phyloP scores from a whole-genome alignment of 2,888 invertebrate genomes.

The Myathropa florea region DNA sequence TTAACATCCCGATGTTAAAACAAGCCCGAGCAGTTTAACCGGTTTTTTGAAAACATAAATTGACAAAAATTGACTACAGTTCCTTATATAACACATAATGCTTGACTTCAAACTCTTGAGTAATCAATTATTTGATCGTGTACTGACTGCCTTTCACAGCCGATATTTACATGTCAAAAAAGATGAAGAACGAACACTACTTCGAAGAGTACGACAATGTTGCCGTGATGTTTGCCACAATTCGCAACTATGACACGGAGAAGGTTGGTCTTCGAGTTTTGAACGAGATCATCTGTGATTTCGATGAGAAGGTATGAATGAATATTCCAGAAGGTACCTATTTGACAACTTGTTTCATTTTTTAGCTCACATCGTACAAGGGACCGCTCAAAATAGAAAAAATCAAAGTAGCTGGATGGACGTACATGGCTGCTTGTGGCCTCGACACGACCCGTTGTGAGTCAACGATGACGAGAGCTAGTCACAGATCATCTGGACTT shows the following conservation, averaged over 20 bases:
- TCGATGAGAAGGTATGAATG: constrained; percentile 87
- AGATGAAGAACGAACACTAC: constrained; percentile 88
- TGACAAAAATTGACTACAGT: too few relatives aligned
- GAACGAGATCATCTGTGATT: constrained; percentile 95
- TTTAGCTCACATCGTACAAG: constrained; percentile 83
- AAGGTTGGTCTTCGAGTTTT: constrained; percentile 86
- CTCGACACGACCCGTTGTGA: constrained; percentile 87
- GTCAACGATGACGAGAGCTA: constrained; percentile 81
- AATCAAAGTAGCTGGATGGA: constrained; percentile 97
- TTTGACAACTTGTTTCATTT: not conserved
- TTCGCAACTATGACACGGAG: constrained; percentile 89
- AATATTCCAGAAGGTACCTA: not conserved
- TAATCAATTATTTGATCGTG: too few relatives aligned
- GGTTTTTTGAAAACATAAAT: too few relatives aligned
- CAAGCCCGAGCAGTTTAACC: too few relatives aligned
- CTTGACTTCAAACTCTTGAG: too few relatives aligned
- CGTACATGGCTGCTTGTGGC: constrained; percentile 98
- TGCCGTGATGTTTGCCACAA: constrained; percentile 97
- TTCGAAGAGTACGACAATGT: constrained; percentile 94
- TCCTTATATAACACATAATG: too few relatives aligned
- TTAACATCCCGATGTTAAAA: too few relatives aligned
- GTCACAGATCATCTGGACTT: constrained; percentile 76
- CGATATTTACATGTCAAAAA: constrained; percentile 88
- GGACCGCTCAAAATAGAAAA: constrained; percentile 91
- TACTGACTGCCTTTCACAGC: constrained; percentile 82